A percentile compares a stretch with the other conserved stretches of the same genome.
Conservation (phyloP, 1,140 invertebrate genomes). For the Orius laevigatus region DNA sequence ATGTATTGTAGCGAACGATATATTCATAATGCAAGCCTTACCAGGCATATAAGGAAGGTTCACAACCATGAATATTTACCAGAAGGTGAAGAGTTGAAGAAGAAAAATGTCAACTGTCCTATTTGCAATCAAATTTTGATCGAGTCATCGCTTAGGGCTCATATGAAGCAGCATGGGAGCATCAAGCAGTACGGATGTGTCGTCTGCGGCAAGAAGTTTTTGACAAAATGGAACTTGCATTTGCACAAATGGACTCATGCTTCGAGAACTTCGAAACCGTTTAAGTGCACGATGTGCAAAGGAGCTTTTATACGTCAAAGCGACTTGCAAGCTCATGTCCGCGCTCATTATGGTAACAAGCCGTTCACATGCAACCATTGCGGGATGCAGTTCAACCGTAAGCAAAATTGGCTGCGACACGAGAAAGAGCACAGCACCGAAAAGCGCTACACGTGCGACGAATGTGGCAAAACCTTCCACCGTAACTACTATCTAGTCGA, state of each 20-base stretch:
- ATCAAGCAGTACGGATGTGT: conserved; percentile 57
- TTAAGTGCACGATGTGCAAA: conserved; percentile 67
- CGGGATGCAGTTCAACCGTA: conserved; percentile 81
- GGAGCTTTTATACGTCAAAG: conserved; percentile 62
- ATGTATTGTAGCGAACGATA: conserved; percentile 68
- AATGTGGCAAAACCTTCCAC: conserved; percentile 74
- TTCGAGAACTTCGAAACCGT: conserved; percentile 62
- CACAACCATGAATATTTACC: conserved; percentile 62
- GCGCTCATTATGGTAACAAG: conserved; percentile 59
- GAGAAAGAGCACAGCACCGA: conserved; percentile 76
- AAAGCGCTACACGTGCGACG: conserved; percentile 74
- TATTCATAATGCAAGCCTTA: conserved; percentile 61
- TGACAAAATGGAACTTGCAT: conserved; percentile 76
- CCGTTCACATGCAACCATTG: conserved; percentile 86
- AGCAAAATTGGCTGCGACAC: conserved; percentile 81
- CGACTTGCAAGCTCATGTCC: conserved; percentile 68
- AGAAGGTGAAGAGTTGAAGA: conserved; percentile 32
- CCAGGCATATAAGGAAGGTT: conserved; percentile 60
- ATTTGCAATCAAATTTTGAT: conserved; percentile 65
- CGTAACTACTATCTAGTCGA: conserved; percentile 74
- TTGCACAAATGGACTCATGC: conserved; percentile 81
- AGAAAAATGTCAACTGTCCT: conserved; percentile 58
- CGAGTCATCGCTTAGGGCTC: conserved; percentile 57
- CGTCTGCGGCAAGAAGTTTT: conserved; percentile 69
- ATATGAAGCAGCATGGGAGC: conserved; percentile 60